Evolutionary conservation across 2,113 vertebrate genomes (phyloP).

Genomic region (Aepyceros melampus): DNA sequence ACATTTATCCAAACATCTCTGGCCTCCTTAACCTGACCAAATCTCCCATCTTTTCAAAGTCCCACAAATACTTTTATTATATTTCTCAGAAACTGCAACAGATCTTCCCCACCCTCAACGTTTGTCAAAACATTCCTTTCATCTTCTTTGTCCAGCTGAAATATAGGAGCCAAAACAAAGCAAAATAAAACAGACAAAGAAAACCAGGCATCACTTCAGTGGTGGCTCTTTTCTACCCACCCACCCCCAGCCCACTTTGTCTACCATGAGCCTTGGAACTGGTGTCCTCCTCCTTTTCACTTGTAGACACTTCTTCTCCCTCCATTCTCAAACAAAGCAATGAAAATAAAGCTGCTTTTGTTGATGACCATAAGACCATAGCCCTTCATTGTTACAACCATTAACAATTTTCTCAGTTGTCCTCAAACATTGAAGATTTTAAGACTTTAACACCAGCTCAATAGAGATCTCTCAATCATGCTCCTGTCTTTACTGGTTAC

Average conservation of each 20-base stretch:
- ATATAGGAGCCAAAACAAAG: background rate
- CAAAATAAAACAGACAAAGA: background rate
- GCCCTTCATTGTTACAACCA: background rate
- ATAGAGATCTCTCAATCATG: background rate
- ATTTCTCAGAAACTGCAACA: background rate
- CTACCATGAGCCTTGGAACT: rapidly evolving
- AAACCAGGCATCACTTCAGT: too few species aligned
- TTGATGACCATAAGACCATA: background rate
- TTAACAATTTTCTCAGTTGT: background rate
- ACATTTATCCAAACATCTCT: background rate
- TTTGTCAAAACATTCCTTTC: background rate
- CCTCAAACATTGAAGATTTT: background rate
- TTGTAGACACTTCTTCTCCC: background rate
- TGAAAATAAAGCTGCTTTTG: background rate
- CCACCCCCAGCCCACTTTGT: background rate
- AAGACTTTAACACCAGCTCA: background rate
- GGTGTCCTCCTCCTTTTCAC: background rate
- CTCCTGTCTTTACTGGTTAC: background rate
- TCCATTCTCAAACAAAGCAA: background rate
- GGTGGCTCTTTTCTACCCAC: background rate
- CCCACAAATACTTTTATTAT: background rate
- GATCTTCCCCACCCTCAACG: background rate
- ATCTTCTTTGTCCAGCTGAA: background rate
- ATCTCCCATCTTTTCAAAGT: too few species aligned
- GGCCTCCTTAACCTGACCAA: background rate